Base-by-base conservation (phyloP, 2,113 vertebrate species). In the Polypterus senegalus region DNA sequence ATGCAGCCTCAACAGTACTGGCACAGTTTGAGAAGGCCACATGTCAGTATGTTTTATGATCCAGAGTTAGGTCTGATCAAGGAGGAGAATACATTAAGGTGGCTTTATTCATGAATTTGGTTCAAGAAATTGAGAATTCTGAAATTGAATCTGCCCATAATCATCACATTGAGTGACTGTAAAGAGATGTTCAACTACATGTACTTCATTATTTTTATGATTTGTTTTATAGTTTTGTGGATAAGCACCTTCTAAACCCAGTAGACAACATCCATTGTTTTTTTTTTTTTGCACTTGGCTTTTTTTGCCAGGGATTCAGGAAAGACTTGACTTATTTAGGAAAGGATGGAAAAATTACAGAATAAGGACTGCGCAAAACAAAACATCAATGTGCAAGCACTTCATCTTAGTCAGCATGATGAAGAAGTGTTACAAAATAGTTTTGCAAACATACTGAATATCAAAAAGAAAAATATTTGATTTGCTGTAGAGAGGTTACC, bases 51-150 rank as follows among this genome's bases (percentile, higher is more conserved):
- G 49, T 48, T 7, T 46, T 65, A 47, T 54, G 63, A 47, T 68
- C 63, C 9, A 65, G 67, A 61, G 63, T 59, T 56, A 65, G 63
- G 54, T 68, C 63, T 45, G 67, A 68, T 49, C 45, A 66, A 10
- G 57, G 67, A 47, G 64, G 61, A 52, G 67, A 69, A 8, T 65
- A 69, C 49, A 5, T 58, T 3, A 27, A 47, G 11, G 57, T 68
- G 7, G 63, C 60, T 9, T 53, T 61, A 8, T 62, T 55, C 10
- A 55, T 55, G 54, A 55, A 55, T 11, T 11, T 55, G 5, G 27
- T 55, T 55, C 3, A 55, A 55, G 54, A 11, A 5, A 55, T 55
- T 11, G 9, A 55, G 5, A 27, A 11, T 2, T 5, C 8, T n/a
- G n/a, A n/a, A n/a, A n/a, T n/a, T n/a, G 44, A 54, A 60, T 63